Percentiles rank a stretch among this genome's conserved stretches.
These are phyloP conservation scores for Thalassophryne amazonica DNA, from an alignment of 2,797 vertebrate genomes.

Conservation along the genomic window DNA sequence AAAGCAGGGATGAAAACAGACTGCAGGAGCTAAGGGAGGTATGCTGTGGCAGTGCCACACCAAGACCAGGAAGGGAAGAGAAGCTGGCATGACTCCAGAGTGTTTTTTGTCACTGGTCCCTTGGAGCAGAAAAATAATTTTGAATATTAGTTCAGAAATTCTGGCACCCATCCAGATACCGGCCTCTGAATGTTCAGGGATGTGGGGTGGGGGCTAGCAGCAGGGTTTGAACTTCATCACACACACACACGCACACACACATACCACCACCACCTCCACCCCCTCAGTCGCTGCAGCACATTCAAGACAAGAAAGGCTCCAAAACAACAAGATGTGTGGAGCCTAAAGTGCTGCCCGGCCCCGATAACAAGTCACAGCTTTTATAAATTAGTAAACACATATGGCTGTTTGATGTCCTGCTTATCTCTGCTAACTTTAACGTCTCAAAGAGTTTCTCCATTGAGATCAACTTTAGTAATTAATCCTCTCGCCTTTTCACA, in stretches of 20 bases:
- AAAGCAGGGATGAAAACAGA: slow-evolving; percentile 28
- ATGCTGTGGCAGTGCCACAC: slow-evolving; percentile 29
- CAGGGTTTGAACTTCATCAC: slow-evolving; percentile 55
- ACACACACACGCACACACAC: slow-evolving; percentile 14
- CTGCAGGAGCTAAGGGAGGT: slow-evolving; percentile 37
- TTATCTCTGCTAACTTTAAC: slow-evolving; percentile 78
- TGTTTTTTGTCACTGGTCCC: slow-evolving; percentile 61
- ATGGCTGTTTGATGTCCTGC: slow-evolving; percentile 75
- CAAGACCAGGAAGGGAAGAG: slow-evolving; percentile 41
- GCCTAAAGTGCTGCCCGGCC: slow-evolving; percentile 75
- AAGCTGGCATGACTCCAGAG: slow-evolving; percentile 64
- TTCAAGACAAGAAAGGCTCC: slow-evolving; percentile 66
- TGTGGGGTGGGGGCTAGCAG: slow-evolving; percentile 39
- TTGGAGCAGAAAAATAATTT: slow-evolving; percentile 64
- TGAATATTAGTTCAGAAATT: slow-evolving; percentile 71
- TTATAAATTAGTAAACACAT: slow-evolving; percentile 75
- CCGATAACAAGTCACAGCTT: slow-evolving; percentile 81
- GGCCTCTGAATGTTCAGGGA: slow-evolving; percentile 41
- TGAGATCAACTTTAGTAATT: slow-evolving; percentile 75
- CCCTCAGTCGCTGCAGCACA: slow-evolving; percentile 42
- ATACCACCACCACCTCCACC: slow-evolving; percentile 31
- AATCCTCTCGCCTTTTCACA: slow-evolving; percentile 57
- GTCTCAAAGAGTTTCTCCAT: slow-evolving; percentile 66
- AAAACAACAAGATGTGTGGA: slow-evolving; percentile 75
- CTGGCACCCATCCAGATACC: slow-evolving; percentile 70